phyloP scores from a whole-genome alignment of 2,888 invertebrate species.

The Chesias legatella region DNA sequence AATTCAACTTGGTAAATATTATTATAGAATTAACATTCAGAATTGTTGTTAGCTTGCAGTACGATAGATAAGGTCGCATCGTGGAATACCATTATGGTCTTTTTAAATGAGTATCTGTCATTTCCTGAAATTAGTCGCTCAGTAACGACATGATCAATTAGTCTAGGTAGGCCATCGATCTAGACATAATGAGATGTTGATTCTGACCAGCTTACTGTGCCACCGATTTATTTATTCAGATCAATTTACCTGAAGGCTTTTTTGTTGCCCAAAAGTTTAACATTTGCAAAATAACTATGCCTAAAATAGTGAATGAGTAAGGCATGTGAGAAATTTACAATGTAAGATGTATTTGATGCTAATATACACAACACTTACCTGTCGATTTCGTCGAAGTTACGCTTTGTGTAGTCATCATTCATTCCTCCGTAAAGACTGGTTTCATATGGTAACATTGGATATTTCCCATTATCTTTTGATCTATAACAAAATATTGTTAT shows the following conservation, averaged over 20 bases:
- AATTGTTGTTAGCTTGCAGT: neutral
- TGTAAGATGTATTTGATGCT: too few species aligned
- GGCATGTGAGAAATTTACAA: too few species aligned
- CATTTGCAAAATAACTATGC: too few species aligned
- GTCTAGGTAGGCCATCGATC: neutral
- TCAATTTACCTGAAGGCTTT: too few species aligned
- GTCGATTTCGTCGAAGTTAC: conserved; percentile 83
- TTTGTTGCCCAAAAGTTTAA: too few species aligned
- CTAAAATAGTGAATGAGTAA: too few species aligned
- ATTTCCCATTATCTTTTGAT: conserved; percentile 67
- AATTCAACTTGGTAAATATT: too few species aligned
- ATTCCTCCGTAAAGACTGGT: conserved; percentile 50
- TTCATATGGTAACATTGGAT: conserved; percentile 47
- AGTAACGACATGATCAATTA: conserved; percentile 7
- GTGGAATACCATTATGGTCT: conserved; percentile 1
- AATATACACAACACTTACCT: conserved; percentile 43
- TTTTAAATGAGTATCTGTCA: conserved; percentile 6
- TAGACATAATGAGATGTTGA: neutral
- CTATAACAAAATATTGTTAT: conserved; percentile 30
- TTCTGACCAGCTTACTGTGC: too few species aligned
- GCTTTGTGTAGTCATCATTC: conserved; percentile 53
- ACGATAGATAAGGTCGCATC: neutral
- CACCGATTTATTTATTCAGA: too few species aligned
- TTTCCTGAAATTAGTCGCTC: conserved; percentile 1
- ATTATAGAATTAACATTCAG: too few species aligned